Evolutionary conservation across 2,113 vertebrate species (phyloP).

Genomic region (Hypomesus transpacificus): DNA sequence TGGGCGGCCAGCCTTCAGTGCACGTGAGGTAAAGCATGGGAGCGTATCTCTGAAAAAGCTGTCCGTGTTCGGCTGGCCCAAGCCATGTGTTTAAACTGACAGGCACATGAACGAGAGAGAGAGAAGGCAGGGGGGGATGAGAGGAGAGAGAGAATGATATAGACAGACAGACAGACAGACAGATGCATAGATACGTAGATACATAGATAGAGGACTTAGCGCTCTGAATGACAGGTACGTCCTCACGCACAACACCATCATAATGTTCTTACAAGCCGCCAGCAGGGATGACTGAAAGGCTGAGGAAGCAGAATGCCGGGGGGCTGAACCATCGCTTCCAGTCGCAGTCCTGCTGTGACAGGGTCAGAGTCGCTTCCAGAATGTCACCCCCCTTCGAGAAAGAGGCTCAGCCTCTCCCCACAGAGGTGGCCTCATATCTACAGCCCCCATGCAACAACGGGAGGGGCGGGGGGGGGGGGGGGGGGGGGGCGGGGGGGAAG

Average conservation of each 20-base stretch:
- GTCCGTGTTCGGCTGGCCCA: slow-evolving; percentile 39
- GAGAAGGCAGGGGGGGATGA: background rate
- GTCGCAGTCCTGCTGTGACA: background rate
- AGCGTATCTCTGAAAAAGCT: slow-evolving; percentile 46
- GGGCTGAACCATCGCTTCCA: background rate
- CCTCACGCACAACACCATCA: too few relatives aligned
- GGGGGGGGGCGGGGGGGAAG: too few relatives aligned
- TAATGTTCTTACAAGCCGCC: too few relatives aligned
- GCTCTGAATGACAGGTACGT: too few relatives aligned
- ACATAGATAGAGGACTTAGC: background rate
- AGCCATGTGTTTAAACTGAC: slow-evolving; percentile 37
- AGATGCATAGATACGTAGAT: background rate
- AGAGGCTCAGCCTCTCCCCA: too few relatives aligned
- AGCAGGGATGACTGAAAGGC: background rate
- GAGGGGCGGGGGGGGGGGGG: too few relatives aligned
- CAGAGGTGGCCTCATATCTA: too few relatives aligned
- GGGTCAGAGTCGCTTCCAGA: slow-evolving; percentile 27
- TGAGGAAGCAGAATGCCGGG: background rate
- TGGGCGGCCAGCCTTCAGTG: slow-evolving; percentile 65
- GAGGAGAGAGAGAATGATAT: too few relatives aligned
- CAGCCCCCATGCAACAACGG: too few relatives aligned
- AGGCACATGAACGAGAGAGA: background rate
- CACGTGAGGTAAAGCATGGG: slow-evolving; percentile 65
- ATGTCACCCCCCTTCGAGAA: slow-evolving; percentile 19
- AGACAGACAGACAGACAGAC: background rate